Conservation (phyloP, 2,113 vertebrate genomes). For the Salvelinus fontinalis region DNA sequence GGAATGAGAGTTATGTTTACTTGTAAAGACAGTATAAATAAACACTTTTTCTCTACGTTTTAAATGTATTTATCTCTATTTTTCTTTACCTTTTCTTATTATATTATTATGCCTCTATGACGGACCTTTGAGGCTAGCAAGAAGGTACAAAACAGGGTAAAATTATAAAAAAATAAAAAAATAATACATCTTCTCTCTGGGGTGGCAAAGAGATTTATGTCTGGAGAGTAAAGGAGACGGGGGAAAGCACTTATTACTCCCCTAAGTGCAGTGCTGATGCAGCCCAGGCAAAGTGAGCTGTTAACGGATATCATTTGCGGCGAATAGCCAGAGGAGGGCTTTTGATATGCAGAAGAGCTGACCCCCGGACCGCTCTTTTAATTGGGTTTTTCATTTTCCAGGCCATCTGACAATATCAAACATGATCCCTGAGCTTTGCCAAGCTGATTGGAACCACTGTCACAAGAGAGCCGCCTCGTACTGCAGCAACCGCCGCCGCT, state of each 20-base stretch:
- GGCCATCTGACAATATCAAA: constrained; percentile 99
- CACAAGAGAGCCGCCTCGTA: constrained; percentile 78
- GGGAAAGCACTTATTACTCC: constrained; percentile 93
- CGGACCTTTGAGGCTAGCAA: constrained; percentile 85
- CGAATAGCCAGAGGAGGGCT: constrained; percentile 98
- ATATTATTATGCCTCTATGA: constrained; percentile 85
- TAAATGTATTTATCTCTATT: constrained; percentile 34
- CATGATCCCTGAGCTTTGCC: constrained; percentile 95
- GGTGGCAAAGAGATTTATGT: constrained; percentile 83
- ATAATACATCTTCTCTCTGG: constrained; percentile 63
- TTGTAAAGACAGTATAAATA: constrained; percentile 79
- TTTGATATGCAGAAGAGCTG: constrained; percentile 99
- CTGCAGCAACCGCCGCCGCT: background rate
- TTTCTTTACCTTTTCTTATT: constrained; percentile 72
- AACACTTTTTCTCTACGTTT: constrained; percentile 73
- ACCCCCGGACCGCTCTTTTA: constrained; percentile 98
- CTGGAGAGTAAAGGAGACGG: constrained; percentile 74
- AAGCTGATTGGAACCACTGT: constrained; percentile 90
- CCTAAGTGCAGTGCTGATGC: constrained; percentile 93
- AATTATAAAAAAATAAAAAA: constrained; percentile 58
- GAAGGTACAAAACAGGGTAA: constrained; percentile 66
- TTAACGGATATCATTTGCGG: constrained; percentile 99
- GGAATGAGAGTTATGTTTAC: constrained; percentile 39
- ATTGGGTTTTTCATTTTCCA: constrained; percentile 99
- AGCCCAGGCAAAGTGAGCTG: constrained; percentile 98